Percentiles rank a stretch among this genome's conserved stretches.
phyloP scores from a whole-genome alignment of 2,888 invertebrate species.

The Macaria liturata region DNA sequence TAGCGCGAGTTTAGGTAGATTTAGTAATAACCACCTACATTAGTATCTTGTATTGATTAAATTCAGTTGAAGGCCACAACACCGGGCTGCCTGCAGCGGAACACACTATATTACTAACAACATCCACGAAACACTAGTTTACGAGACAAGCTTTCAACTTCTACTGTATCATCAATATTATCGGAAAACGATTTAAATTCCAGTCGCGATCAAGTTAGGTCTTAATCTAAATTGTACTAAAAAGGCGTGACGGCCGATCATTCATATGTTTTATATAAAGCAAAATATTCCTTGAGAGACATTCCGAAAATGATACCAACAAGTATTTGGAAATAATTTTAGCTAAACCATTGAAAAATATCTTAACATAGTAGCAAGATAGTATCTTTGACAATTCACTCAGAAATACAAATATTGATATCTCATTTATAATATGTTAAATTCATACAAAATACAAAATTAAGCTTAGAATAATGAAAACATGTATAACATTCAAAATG shows the following conservation, averaged over 20 bases:
- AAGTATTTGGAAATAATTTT: background rate
- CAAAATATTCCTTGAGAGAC: background rate
- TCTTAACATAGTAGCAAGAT: background rate
- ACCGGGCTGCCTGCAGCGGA: constrained; percentile 20
- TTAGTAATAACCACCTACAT: too few species aligned
- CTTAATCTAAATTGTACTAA: constrained; percentile 12
- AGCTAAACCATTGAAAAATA: background rate
- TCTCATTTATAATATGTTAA: constrained; percentile 17
- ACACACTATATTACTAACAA: constrained; percentile 10
- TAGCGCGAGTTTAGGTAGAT: background rate
- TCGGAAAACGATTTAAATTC: background rate
- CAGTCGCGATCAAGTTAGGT: constrained; percentile 1
- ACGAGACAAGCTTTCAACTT: background rate
- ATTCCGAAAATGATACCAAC: background rate
- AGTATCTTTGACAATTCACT: too few species aligned
- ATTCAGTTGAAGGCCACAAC: constrained; percentile 33
- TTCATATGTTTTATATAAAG: background rate
- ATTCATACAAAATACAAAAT: constrained; percentile 30
- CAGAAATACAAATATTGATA: constrained; percentile 10
- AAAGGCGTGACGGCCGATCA: constrained; percentile 2
- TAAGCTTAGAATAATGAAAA: constrained; percentile 22
- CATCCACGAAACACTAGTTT: constrained; percentile 9
- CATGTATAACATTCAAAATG: constrained; percentile 20
- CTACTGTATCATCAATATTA: background rate
- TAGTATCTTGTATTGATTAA: constrained; percentile 12